Evolutionary conservation across 2,888 invertebrate species (phyloP).

Genomic region (Bombylius major): DNA sequence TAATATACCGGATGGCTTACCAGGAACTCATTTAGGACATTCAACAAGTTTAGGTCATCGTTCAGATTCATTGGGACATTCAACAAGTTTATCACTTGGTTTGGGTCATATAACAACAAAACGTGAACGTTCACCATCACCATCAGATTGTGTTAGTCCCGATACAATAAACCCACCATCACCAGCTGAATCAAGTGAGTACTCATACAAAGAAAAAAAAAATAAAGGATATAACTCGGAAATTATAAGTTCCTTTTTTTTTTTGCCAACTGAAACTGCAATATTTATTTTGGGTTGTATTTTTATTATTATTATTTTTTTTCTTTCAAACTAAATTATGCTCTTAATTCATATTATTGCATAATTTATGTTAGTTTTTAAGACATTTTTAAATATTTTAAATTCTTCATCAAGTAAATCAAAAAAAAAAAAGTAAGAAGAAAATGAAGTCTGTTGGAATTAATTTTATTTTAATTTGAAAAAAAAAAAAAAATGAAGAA

Average conservation of each 20-base stretch:
- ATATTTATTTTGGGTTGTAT: neutral
- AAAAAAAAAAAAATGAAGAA: neutral
- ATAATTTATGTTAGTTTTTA: neutral
- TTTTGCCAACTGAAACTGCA: neutral
- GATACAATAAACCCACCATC: slow-evolving; percentile 81
- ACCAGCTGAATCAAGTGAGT: slow-evolving; percentile 82
- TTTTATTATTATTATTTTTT: neutral
- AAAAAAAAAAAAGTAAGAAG: too few relatives aligned
- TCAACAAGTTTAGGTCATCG: slow-evolving; percentile 36
- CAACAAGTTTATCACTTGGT: slow-evolving; percentile 45
- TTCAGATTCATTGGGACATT: slow-evolving; percentile 39
- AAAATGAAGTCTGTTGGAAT: too few relatives aligned
- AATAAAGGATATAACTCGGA: neutral
- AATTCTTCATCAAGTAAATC: too few relatives aligned
- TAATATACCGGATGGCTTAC: slow-evolving; percentile 73
- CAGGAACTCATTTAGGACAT: slow-evolving; percentile 43
- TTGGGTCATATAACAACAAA: slow-evolving; percentile 58
- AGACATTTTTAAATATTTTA: too few relatives aligned
- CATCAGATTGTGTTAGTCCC: slow-evolving; percentile 79
- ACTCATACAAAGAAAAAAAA: slow-evolving; percentile 7
- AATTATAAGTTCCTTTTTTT: neutral
- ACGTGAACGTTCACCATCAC: slow-evolving; percentile 75
- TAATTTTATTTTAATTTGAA: neutral
- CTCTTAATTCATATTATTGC: neutral
- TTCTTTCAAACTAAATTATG: neutral